Evolutionary conservation across 92 coral and sea anemone species (phyloP).

Genomic region (Palythoa grandiflora): DNA sequence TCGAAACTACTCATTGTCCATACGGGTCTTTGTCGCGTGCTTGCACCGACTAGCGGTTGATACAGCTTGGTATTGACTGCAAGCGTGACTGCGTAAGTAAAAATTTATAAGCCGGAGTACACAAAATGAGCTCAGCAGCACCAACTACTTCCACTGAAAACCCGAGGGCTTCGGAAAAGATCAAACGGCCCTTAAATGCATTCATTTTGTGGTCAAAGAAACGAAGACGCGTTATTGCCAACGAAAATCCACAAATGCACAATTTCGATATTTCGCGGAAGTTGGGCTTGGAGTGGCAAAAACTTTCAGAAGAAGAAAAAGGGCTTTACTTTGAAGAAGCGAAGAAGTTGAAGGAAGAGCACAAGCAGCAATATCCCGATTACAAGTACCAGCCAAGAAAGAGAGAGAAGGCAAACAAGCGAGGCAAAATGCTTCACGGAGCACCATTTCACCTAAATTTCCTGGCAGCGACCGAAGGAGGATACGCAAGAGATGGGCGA

Average conservation of each 20-base stretch:
- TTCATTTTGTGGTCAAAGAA: slow-evolving; percentile 98
- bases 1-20: slow-evolving; percentile 59
- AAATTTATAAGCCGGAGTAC: not conserved
- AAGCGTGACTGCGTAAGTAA: slow-evolving; percentile 25
- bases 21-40: slow-evolving; percentile 56
- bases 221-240: slow-evolving; percentile 94
- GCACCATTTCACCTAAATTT: slow-evolving; percentile 86
- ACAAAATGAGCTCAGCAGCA: slow-evolving; percentile 72
- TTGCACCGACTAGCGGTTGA: slow-evolving; percentile 56
- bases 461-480: slow-evolving; percentile 70
- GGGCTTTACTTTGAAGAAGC: slow-evolving; percentile 95
- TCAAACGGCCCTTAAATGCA: slow-evolving; percentile 98
- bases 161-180: slow-evolving; percentile 81
- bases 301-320: slow-evolving; percentile 89
- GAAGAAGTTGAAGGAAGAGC: slow-evolving; percentile 92
- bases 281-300: slow-evolving; percentile 97
- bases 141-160: slow-evolving; percentile 65
- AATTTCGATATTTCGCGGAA: slow-evolving; percentile 97
- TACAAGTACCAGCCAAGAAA: slow-evolving; percentile 98
- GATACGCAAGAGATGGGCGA: slow-evolving; percentile 67
- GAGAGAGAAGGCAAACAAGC: slow-evolving; percentile 87
- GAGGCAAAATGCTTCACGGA: slow-evolving; percentile 82
- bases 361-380: slow-evolving; percentile 90
- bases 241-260: slow-evolving; percentile 99
- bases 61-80: slow-evolving; percentile 35